phyloP scores from a whole-genome alignment of 2,888 invertebrate species.

The Buathra laborator region DNA sequence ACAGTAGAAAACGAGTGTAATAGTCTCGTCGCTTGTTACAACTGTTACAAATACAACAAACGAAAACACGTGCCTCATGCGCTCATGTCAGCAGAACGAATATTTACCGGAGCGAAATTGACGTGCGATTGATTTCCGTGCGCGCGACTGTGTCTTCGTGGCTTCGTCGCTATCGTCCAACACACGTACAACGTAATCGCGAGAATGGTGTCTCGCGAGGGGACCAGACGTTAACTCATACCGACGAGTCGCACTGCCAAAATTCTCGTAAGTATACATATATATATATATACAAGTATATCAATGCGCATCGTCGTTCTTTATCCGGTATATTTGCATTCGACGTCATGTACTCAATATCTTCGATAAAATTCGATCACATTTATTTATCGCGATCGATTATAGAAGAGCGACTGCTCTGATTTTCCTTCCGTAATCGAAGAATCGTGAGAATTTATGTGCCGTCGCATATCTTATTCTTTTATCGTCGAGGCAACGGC shows the following conservation, averaged over 20 bases:
- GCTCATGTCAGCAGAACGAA: slow-evolving; percentile 56
- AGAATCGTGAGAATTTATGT: not conserved
- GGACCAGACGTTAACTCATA: not conserved
- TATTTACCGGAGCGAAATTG: slow-evolving; percentile 60
- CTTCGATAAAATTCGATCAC: not conserved
- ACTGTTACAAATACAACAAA: not conserved
- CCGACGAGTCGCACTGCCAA: not conserved
- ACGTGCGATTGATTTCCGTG: slow-evolving; percentile 69
- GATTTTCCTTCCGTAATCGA: not conserved
- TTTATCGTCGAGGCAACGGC: not conserved
- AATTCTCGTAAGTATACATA: not conserved
- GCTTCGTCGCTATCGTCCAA: not conserved
- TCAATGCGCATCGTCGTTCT: not conserved
- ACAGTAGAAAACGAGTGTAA: not conserved
- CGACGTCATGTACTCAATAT: not conserved
- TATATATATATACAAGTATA: not conserved
- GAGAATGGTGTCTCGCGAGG: not conserved
- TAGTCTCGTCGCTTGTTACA: not conserved
- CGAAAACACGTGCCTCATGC: slow-evolving; percentile 40
- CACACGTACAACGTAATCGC: not conserved
- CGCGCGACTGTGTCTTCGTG: slow-evolving; percentile 20
- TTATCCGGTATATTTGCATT: not conserved
- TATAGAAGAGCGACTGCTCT: not conserved
- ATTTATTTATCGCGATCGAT: not conserved
- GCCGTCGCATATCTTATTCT: not conserved